These are phyloP conservation scores for Standfussiana lucernea DNA, from an alignment of 2,888 invertebrate genomes.

Conservation along the genomic window DNA sequence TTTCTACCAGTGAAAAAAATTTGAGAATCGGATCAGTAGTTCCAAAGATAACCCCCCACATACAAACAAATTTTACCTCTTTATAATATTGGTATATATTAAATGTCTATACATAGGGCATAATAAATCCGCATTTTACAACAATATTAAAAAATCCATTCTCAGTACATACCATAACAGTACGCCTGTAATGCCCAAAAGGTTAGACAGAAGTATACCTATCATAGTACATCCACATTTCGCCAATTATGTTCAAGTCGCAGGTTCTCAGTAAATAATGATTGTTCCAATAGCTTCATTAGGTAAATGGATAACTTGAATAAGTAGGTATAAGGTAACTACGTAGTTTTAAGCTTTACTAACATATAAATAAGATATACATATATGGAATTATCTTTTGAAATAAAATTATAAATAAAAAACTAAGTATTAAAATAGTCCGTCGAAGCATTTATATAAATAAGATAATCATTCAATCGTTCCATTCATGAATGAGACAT, in stretches of 20 bases:
- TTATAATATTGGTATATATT: no score
- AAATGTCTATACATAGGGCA: not conserved
- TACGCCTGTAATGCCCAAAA: not conserved
- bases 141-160: not conserved
- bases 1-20: no score
- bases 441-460: constrained; percentile 3
- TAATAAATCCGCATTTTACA: not conserved
- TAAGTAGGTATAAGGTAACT: no score
- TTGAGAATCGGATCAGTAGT: no score
- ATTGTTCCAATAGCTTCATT: not conserved
- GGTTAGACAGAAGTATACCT: not conserved
- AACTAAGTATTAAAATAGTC: constrained; percentile 16
- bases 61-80: no score
- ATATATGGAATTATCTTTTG: no score
- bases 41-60: no score
- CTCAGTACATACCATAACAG: not conserved
- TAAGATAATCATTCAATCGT: constrained; percentile 43
- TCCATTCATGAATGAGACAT: constrained; percentile 43
- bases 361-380: no score
- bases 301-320: no score
- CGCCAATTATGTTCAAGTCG: not conserved
- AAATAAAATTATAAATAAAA: no score
- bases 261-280: not conserved
- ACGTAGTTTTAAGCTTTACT: no score
- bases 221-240: not conserved